Evolutionary conservation across 2,113 vertebrate species (phyloP).

Genomic region (Hippolais icterina): DNA sequence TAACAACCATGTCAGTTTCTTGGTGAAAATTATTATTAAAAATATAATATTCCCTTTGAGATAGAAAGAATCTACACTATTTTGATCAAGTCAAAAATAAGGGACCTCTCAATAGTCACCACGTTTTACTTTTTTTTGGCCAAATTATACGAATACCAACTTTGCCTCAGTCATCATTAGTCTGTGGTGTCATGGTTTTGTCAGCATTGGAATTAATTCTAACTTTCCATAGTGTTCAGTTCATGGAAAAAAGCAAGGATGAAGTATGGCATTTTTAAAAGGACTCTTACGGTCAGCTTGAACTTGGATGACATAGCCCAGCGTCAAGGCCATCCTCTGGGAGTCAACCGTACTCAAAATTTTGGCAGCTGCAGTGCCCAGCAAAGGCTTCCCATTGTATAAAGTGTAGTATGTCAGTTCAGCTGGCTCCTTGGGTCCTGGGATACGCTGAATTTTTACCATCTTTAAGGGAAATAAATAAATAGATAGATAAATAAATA

Average conservation of each 20-base stretch:
- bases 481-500: background rate
- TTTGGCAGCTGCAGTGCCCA: conserved; percentile 91
- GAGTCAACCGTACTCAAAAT: conserved; percentile 95
- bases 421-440: conserved; percentile 88
- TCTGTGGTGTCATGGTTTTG: too few relatives aligned
- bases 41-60: background rate
- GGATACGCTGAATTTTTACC: conserved; percentile 90
- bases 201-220: background rate
- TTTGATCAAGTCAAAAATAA: background rate
- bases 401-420: conserved; percentile 95
- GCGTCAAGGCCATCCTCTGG: conserved; percentile 93
- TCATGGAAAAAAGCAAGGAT: background rate
- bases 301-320: conserved; percentile 94
- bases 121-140: background rate
- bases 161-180: background rate
- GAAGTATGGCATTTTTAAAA: background rate
- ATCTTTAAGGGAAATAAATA: conserved; percentile 76
- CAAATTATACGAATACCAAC: background rate
- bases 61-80: background rate
- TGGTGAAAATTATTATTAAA: background rate
- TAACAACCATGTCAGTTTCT: background rate
- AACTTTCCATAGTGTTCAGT: background rate
- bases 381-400: conserved; percentile 84
- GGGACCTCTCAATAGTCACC: background rate
- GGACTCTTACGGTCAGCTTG: conserved; percentile 93